Evolutionary conservation across 2,113 vertebrate species (phyloP).

Genomic region (Aleadryas rufinucha): DNA sequence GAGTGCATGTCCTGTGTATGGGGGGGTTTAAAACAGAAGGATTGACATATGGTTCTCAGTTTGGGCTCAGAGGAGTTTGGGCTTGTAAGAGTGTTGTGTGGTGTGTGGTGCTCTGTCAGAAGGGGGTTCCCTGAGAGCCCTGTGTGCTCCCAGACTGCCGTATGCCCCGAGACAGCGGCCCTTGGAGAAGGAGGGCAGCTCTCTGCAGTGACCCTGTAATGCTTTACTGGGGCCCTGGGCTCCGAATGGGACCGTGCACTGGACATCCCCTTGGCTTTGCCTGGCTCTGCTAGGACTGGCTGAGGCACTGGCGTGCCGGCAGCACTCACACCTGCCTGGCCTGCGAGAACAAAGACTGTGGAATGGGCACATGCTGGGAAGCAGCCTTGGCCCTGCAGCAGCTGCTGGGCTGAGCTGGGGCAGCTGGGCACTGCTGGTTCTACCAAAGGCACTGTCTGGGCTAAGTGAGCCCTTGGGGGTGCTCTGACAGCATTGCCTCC

Average conservation of each 20-base stretch:
- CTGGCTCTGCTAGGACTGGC: background rate
- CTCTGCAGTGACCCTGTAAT: accelerated
- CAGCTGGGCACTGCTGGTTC: background rate
- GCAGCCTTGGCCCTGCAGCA: background rate
- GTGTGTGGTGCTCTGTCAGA: background rate
- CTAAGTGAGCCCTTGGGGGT: slow-evolving; percentile 14
- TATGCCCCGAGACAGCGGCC: accelerated
- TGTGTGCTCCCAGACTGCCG: background rate
- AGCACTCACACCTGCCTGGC: background rate
- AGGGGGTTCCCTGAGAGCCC: background rate
- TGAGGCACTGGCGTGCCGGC: accelerated
- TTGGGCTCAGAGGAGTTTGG: background rate
- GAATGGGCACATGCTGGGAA: background rate
- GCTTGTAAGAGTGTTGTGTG: accelerated
- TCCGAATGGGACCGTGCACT: accelerated
- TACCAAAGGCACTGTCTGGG: background rate
- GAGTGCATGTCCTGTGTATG: background rate
- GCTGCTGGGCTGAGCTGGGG: background rate
- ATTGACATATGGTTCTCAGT: background rate
- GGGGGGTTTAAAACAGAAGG: background rate
- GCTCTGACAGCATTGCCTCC: background rate
- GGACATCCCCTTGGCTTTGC: background rate
- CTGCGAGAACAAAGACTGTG: background rate
- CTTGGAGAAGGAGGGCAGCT: background rate
- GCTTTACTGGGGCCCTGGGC: background rate